Conservation (phyloP, 1,140 invertebrate species). For the Drosophila pseudoobscura region DNA sequence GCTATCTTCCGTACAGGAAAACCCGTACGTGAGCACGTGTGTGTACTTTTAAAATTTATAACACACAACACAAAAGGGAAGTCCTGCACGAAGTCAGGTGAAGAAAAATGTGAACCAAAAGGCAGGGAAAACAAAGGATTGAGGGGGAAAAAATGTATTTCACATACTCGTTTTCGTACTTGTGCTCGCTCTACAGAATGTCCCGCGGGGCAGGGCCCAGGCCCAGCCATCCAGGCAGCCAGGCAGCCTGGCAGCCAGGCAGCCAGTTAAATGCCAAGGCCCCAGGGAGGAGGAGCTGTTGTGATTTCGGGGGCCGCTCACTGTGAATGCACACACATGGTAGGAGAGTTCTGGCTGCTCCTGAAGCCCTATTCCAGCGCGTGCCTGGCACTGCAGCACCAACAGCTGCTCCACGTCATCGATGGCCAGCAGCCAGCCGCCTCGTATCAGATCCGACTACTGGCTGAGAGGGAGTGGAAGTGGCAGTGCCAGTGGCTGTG, state of each 20-base stretch:
- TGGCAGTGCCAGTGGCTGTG: too few species aligned
- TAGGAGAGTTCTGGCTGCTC: conserved; percentile 9
- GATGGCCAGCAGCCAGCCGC: conserved; percentile 6
- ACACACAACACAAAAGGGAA: conserved; percentile 37
- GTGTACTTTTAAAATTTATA: conserved; percentile 77
- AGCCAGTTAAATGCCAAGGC: conserved; percentile 74
- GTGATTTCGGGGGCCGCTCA: conserved; percentile 51
- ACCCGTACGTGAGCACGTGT: conserved; percentile 39
- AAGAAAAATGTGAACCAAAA: conserved; percentile 66
- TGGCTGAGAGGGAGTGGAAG: too few species aligned
- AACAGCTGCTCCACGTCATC: conserved; percentile 56
- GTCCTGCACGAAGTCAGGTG: conserved; percentile 45
- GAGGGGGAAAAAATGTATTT: conserved; percentile 50
- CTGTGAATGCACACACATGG: conserved; percentile 35
- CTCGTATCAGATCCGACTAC: conserved; percentile 48
- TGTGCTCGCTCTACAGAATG: conserved; percentile 20
- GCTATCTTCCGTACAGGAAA: conserved; percentile 46
- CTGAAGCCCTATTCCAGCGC: conserved; percentile 18
- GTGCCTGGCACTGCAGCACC: conserved; percentile 46
- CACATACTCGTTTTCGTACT: conserved; percentile 21
- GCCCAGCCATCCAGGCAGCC: conserved; percentile 23
- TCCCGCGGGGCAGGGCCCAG: conserved; percentile 8
- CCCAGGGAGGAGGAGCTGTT: conserved; percentile 34
- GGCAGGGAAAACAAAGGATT: conserved; percentile 58
- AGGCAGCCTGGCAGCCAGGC: conserved; percentile 40